Conservation (phyloP, 2,113 vertebrate genomes). For the Capricornis sumatraensis region DNA sequence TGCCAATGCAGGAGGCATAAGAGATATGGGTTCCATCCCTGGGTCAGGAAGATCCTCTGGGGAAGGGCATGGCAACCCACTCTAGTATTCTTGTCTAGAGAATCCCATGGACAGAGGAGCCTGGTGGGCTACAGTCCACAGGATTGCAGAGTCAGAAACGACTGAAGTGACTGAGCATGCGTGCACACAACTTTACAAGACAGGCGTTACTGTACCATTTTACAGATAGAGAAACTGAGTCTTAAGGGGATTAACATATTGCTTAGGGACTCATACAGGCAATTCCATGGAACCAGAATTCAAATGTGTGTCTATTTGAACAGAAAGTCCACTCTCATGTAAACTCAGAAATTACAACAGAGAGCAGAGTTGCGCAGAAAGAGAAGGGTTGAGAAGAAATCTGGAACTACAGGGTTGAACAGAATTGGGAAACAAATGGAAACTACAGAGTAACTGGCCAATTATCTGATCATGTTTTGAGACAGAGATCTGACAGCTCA, state of each 20-base stretch:
- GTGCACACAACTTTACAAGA: not conserved
- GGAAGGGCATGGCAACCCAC: not conserved
- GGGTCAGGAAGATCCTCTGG: not conserved
- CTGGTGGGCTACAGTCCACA: not conserved
- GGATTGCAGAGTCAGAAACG: not conserved
- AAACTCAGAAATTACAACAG: not conserved
- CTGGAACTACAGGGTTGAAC: not conserved
- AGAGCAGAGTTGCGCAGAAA: not conserved
- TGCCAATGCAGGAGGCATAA: not conserved
- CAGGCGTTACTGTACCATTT: not conserved
- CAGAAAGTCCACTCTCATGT: not conserved
- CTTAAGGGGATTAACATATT: not conserved
- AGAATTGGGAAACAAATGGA: not conserved
- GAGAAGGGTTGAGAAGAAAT: not conserved
- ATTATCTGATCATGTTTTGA: not conserved
- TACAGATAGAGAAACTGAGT: not conserved
- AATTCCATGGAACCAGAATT: not conserved
- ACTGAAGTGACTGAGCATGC: not conserved
- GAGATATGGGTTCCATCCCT: not conserved
- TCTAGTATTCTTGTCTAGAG: not conserved
- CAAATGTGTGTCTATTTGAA: not conserved
- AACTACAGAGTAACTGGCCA: not conserved
- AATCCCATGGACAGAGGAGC: not conserved
- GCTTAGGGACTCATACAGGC: not conserved
- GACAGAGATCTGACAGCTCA: slow-evolving; percentile 36